Evolutionary conservation across 2,888 invertebrate genomes (phyloP).

Genomic region (Aproaerema taeniolella): DNA sequence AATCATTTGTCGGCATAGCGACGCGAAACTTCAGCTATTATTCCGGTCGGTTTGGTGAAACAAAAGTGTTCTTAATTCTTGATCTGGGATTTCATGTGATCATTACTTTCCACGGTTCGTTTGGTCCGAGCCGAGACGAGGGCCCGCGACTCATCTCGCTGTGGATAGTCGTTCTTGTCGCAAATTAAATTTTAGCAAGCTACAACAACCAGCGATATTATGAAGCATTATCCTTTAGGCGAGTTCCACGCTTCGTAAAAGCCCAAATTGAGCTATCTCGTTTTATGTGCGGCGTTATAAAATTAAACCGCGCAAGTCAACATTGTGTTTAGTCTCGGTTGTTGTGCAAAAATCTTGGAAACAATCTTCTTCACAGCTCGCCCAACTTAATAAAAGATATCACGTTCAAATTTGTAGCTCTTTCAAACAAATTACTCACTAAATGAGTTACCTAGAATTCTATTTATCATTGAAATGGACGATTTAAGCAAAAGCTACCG

Average conservation of each 20-base stretch:
- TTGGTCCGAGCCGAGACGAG: conserved; percentile 37
- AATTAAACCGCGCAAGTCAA: conserved; percentile 29
- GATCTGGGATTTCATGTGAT: conserved; percentile 65
- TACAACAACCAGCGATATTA: conserved; percentile 43
- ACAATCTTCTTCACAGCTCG: not conserved
- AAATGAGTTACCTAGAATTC: too few species aligned
- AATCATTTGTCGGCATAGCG: conserved; percentile 66
- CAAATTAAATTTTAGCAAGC: conserved; percentile 54
- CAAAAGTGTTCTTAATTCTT: conserved; percentile 66
- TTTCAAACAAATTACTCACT: too few species aligned
- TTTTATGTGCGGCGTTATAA: conserved; percentile 36
- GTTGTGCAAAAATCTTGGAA: conserved; percentile 16
- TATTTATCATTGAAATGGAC: too few species aligned
- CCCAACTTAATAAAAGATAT: not conserved
- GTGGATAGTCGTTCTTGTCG: conserved; percentile 35
- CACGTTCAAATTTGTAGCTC: not conserved
- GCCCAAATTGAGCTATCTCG: conserved; percentile 40
- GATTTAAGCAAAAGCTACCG: too few species aligned
- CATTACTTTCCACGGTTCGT: conserved; percentile 58
- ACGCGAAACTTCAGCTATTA: conserved; percentile 62
- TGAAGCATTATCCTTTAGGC: conserved; percentile 43
- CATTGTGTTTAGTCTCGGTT: conserved; percentile 4
- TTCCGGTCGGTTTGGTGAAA: conserved; percentile 66
- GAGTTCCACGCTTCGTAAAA: conserved; percentile 35
- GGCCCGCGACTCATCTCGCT: conserved; percentile 15